Evolutionary conservation across 2,113 vertebrate genomes (phyloP), one percentile per base, ranked within the genome.

Genomic region (Haemorhous mexicanus): DNA sequence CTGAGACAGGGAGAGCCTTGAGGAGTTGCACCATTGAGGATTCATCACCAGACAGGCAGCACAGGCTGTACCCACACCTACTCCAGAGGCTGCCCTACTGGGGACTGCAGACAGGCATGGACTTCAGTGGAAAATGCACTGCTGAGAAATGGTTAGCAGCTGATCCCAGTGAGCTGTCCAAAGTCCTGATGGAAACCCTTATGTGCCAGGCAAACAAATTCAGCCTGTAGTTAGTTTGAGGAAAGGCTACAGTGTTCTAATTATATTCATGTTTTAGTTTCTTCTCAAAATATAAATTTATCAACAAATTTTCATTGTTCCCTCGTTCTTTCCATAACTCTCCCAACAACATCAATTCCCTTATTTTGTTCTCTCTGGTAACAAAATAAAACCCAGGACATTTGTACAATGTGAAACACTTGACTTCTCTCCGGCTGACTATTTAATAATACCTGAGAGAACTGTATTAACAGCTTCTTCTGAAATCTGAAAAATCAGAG

Each of bases 31-130:
- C 24, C 22, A 20, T 2, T 32, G 47, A 62, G 68, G 46, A 46
- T 59, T 76, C 33, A 32, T 23, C 32, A 80, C 9, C 52, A 83
- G 32, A 16, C 16, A 63, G 16, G 43, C 17, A 44, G 23, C 6
- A 59, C 33, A 28, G 41, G 23, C 6, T 44, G 7, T 23, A 8
- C 10, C 19, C 55, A n/a, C 0, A 0, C 26, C 74, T 50, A 1
- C 17, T 69, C 43, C 39, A 28, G n/a, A 91, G 41, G 10, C 30
- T 82, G 30, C 1, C 1, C 61, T 81, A 59, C n/a, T 1, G 2
- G 24, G 19, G 52, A 5, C 59, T 41, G 26, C 53, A 69, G 15
- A 10, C 7, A 39, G 23, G 6, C 13, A 23, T 9, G 41, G 50
- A 20, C 5, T 43, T 64, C 33, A 26, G 13, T 5, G 50, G 28